Evolutionary conservation across 2,113 vertebrate species (phyloP).

Genomic region (Choloepus hoffmanni): DNA sequence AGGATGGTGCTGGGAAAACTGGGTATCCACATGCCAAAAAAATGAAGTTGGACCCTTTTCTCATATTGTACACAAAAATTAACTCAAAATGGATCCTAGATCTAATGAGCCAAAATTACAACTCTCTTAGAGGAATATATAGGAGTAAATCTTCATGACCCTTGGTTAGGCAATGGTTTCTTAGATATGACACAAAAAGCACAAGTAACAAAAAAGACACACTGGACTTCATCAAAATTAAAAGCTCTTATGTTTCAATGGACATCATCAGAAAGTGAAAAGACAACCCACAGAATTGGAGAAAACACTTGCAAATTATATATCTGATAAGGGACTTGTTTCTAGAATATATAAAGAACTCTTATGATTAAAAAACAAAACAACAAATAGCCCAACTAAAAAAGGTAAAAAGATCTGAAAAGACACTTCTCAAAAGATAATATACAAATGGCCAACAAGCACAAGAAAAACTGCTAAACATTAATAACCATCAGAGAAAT

Average conservation of each 20-base stretch:
- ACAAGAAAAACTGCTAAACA: neutral
- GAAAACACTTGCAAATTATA: neutral
- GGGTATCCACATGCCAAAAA: neutral
- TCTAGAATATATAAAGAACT: neutral
- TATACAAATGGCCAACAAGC: neutral
- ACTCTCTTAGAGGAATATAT: neutral
- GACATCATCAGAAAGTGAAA: too few relatives aligned
- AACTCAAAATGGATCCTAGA: neutral
- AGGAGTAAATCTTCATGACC: neutral
- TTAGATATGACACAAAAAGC: neutral
- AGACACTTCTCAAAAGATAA: conserved; percentile 31
- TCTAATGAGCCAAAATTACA: too few relatives aligned
- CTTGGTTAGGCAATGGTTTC: neutral
- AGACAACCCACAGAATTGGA: neutral
- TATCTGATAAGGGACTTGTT: neutral
- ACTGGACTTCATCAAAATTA: neutral
- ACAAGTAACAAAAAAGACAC: neutral
- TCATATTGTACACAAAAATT: neutral
- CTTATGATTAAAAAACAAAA: neutral
- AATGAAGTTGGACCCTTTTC: neutral
- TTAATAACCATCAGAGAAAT: neutral
- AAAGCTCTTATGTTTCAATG: neutral
- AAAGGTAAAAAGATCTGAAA: neutral
- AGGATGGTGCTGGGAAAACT: neutral
- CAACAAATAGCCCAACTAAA: neutral